Evolutionary conservation across 2,113 vertebrate genomes (phyloP), one percentile per base, ranked within the genome.

Genomic region (Ellobius talpinus): DNA sequence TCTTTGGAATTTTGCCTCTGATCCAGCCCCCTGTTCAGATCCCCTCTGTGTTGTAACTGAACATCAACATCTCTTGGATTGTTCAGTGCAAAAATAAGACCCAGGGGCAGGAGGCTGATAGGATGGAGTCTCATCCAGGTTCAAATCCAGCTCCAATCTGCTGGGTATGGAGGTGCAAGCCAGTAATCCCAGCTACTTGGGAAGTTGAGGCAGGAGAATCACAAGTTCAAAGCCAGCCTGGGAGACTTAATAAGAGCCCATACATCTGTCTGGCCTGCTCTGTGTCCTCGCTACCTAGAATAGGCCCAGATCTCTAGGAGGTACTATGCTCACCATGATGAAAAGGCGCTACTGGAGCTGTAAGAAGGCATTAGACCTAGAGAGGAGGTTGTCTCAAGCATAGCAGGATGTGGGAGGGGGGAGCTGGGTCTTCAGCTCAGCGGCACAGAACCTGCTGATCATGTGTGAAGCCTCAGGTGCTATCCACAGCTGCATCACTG

Each of bases 81-180:
- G 58, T 24, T 66, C 36, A 1, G 45, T 31, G 47, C 70, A 72
- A 74, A 45, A 24, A 31, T 14, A 68, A 63, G 68, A 21, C 72
- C 23, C 0, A 0, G 63, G 5, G n/a, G 63, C 42, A 8, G 33
- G 55, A n/a, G 58, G 45, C 82, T 21, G 5, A 58, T 0, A 1
- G 12, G 31, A 94, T 1, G 1, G 23, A 42, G 52, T 52, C 52
- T 2, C 16, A 5, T 23, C 65, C 29, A 26, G 50, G 61, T 63
- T 91, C 45, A 0, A 39, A 91, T 89, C 78, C 76, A 50, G 50
- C n/a, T 7, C 16, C 29, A 7, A 39, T 42, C 26, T 31, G 4
- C 26, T 85, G 61, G 55, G 23, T 84, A 61, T 16, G 52, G n/a
- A 65, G n/a, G 61, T 31, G 21, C 39, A 33, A 0, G 2, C 17